Base-by-base conservation (phyloP, 2,797 vertebrate species). In the Buceros bicornis region DNA sequence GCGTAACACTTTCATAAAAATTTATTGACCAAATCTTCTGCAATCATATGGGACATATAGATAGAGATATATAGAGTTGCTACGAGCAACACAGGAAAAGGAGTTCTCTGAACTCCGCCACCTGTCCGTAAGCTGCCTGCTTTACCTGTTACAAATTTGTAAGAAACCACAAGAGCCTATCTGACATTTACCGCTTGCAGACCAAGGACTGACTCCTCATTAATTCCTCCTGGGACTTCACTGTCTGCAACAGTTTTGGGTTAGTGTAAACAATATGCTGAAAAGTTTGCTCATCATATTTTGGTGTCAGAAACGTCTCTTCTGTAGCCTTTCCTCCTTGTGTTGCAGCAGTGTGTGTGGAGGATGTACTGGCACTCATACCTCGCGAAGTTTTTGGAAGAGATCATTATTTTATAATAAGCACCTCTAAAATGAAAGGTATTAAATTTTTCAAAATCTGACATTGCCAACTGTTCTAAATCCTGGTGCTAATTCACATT, bases 331-430 rank as follows among this genome's bases (percentile, higher is more conserved):
- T 40, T 90, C 47, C 74, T 76, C 51, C 66, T 58, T 86, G 22
- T 92, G 22, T 58, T 95, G 77, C 65, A 80, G 35, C 20, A 17
- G 51, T 37, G 33, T 77, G 20, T 50, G 47, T 45, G 66, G 85
- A 91, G 90, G 47, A 26, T 18, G 80, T 90, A 65, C 31, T 86
- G 19, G 10, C 65, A 48, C 58, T 88, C 2, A 0, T 81, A 37
- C 58, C 43, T 35, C 60, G 26, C 70, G 73, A 65, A 3, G 67
- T 51, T 94, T 96, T 87, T 31, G 69, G 90, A 82, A 89, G 69
- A 90, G 51, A 90, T 87, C 28, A 83, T 96, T 94, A 89, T 97
- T 82, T 94, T 77, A 51, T 96, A 97, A 95, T 95, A 91, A 95
- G 20, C 69, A 61, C 33, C 33, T 85, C 92, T 87, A 62, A 95